Evolutionary conservation across 2,888 invertebrate species (phyloP), one percentile per base, ranked within the genome.

Genomic region (Agrochola macilenta): DNA sequence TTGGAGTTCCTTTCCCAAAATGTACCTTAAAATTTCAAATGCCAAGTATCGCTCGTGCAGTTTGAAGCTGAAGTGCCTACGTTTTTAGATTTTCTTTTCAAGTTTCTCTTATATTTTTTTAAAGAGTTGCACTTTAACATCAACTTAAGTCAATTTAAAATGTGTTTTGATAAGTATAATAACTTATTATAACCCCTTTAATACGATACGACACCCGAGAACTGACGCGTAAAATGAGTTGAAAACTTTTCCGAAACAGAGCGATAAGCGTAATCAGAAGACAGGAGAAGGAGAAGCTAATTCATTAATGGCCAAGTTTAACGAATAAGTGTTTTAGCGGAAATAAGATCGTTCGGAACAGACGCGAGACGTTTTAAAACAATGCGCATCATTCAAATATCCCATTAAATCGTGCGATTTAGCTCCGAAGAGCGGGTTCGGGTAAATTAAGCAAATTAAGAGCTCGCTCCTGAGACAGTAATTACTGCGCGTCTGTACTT

Each of bases 381-480:
- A 95, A 95, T 95, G 94, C 94, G 92, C 93, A 93, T 95, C 94
- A 94, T 95, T 95, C 95, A 93, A 93, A 95, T 94, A 94, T 93
- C 92, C 95, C 94, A 95, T 95, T 96, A 95, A 95, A 95, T 93
- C 92, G 93, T 90, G 90, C 93, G 95, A 95, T 95, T 95, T 95
- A 95, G 94, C 93, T 92, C 91, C 90, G 90, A 91, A 89, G 90
- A 93, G 91, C 91, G 92, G 92, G 92, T 91, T 93, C 90, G 91
- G 93, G 94, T 93, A 95, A 95, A 96, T 96, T 96, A 96, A 95
- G 95, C 95, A 95, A 96, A 96, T 96, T 95, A 96, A 95, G 96
- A 95, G 93, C 90, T 91, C 90, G 92, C 93, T 94, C 93, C 94
- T 95, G 95, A 94, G 95, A 93, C 93, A 93, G 95, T 95, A 95